These are phyloP conservation scores for Nyctalus aviator DNA, from an alignment of 2,797 vertebrate species.

Conservation along the genomic window DNA sequence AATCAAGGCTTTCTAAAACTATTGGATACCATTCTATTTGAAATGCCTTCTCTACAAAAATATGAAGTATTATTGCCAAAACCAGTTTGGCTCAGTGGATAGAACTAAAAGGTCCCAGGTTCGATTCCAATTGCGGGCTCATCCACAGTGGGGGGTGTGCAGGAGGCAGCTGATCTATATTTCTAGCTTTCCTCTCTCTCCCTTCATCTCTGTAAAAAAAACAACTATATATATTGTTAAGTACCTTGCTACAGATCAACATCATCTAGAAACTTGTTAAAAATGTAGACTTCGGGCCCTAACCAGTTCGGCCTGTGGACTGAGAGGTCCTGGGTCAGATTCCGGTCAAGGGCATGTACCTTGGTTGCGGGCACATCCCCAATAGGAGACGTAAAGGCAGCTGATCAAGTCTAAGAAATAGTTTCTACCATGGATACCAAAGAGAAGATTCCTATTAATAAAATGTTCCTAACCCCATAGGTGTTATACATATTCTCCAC, in stretches of 20 bases:
- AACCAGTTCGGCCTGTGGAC: not conserved
- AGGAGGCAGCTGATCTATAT: too few species aligned
- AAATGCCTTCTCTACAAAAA: conserved; percentile 40
- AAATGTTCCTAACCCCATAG: not conserved
- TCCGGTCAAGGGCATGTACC: too few species aligned
- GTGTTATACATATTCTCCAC: not conserved
- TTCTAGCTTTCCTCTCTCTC: too few species aligned
- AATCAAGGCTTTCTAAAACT: not conserved
- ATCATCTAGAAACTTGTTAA: conserved; percentile 15
- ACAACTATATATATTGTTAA: not conserved
- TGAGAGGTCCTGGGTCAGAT: too few species aligned
- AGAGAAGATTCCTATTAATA: conserved; percentile 20
- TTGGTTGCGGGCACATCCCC: too few species aligned
- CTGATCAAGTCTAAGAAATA: not conserved
- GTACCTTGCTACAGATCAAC: not conserved
- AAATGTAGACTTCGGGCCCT: conserved; percentile 6
- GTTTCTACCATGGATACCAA: not conserved
- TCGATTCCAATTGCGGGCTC: too few species aligned
- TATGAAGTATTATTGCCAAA: not conserved
- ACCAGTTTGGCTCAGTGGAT: too few species aligned
- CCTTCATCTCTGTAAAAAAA: too few species aligned
- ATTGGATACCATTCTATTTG: not conserved
- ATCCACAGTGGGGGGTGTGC: too few species aligned
- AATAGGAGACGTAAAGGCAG: too few species aligned
- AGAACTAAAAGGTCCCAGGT: too few species aligned